Conservation (phyloP, 2,113 vertebrate species). For the Meles meles region DNA sequence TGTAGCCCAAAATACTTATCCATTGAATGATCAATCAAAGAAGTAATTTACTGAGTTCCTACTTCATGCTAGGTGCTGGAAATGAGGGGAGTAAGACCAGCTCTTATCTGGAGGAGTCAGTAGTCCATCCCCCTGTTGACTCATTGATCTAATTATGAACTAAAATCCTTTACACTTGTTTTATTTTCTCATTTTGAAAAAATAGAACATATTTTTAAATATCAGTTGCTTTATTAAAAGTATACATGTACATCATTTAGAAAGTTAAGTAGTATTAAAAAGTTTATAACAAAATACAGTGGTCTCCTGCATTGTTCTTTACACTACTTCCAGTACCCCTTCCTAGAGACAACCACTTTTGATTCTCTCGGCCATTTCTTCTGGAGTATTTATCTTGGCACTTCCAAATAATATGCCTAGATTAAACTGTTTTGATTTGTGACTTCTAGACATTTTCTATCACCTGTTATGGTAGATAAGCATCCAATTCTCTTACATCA, state of each 20-base stretch:
- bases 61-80: neutral
- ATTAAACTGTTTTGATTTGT: neutral
- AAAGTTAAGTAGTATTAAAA: neutral
- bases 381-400: neutral
- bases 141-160: constrained; percentile 2
- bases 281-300: neutral
- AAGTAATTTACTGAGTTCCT: neutral
- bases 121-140: neutral
- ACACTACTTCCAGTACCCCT: neutral
- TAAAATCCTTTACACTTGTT: neutral
- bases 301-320: neutral
- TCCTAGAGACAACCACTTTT: neutral
- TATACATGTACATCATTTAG: neutral
- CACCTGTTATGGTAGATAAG: neutral
- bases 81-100: neutral
- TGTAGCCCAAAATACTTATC: neutral
- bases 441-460: constrained; percentile 5
- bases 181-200: constrained; percentile 38
- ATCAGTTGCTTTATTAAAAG: neutral
- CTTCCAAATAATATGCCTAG: neutral
- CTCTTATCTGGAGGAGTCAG: neutral
- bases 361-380: neutral
- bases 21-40: neutral
- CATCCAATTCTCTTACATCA: neutral
- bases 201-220: neutral